Percentiles rank a stretch among this genome's conserved stretches.
phyloP scores from a whole-genome alignment of 2,113 vertebrate species.

The Apus apus region DNA sequence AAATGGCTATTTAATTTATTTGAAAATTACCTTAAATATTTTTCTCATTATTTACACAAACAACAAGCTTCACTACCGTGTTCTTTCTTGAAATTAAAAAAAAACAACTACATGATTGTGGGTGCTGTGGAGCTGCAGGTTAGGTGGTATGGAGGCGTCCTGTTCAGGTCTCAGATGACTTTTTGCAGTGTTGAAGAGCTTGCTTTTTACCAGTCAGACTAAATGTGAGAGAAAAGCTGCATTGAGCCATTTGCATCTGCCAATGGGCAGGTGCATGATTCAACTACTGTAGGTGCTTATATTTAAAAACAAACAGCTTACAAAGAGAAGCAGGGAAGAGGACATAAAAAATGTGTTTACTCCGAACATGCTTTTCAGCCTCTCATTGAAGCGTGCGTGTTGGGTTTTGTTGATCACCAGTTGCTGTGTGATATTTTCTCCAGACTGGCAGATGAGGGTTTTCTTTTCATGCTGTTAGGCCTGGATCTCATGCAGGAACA shows the following conservation, averaged over 20 bases:
- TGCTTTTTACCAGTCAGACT: background rate
- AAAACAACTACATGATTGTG: rapidly evolving
- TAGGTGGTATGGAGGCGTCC: background rate
- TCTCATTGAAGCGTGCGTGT: background rate
- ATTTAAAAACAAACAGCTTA: slow-evolving; percentile 3
- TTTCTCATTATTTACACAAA: background rate
- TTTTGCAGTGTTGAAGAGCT: background rate
- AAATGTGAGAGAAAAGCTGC: slow-evolving; percentile 2
- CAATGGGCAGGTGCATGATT: background rate
- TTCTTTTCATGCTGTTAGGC: background rate
- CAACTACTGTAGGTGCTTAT: background rate
- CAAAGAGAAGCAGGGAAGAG: background rate
- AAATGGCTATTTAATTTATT: background rate
- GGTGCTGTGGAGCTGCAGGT: background rate
- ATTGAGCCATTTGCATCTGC: background rate
- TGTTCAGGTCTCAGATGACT: background rate
- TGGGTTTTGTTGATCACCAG: background rate
- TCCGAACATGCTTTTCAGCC: background rate
- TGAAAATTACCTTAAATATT: background rate
- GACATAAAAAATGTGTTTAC: background rate
- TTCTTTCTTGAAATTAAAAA: background rate
- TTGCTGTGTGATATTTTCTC: background rate
- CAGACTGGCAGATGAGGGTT: background rate
- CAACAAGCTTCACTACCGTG: rapidly evolving
- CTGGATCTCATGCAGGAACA: background rate